Percentiles rank a stretch among this genome's conserved stretches.
Evolutionary conservation across 2,113 vertebrate species (phyloP).

Genomic region (Vireo altiloquus): DNA sequence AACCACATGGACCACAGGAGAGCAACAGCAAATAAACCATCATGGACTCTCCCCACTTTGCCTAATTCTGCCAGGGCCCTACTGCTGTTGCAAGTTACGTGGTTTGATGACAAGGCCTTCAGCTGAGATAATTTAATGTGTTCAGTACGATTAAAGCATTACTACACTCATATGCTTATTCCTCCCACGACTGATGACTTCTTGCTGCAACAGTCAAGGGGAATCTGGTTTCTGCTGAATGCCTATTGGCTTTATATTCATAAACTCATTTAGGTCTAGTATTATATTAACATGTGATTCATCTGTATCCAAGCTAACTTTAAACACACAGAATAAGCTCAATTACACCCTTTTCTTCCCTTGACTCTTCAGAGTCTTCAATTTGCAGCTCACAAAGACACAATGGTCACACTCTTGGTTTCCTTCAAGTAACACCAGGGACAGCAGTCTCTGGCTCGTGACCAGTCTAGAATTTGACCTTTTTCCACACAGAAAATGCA

Average conservation of each 20-base stretch:
- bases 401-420: fast-evolving
- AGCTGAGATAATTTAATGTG: not conserved
- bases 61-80: not conserved
- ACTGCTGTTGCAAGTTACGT: not conserved
- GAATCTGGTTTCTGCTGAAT: not conserved
- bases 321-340: not conserved
- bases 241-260: not conserved
- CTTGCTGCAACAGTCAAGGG: not conserved
- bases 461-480: not conserved
- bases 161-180: not conserved
- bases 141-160: not conserved
- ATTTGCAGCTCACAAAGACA: not conserved
- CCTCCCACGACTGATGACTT: not conserved
- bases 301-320: not conserved
- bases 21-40: not conserved
- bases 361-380: not conserved
- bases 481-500: not conserved
- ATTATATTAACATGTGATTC: not conserved
- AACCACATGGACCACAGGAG: not conserved
- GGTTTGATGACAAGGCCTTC: not conserved
- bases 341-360: not conserved
- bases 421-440: not conserved
- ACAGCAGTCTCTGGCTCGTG: fast-evolving
- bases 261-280: not conserved
- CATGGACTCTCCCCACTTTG: not conserved